These are phyloP conservation scores for Amiota communis DNA, from an alignment of 2,888 invertebrate genomes.

Conservation along the genomic window DNA sequence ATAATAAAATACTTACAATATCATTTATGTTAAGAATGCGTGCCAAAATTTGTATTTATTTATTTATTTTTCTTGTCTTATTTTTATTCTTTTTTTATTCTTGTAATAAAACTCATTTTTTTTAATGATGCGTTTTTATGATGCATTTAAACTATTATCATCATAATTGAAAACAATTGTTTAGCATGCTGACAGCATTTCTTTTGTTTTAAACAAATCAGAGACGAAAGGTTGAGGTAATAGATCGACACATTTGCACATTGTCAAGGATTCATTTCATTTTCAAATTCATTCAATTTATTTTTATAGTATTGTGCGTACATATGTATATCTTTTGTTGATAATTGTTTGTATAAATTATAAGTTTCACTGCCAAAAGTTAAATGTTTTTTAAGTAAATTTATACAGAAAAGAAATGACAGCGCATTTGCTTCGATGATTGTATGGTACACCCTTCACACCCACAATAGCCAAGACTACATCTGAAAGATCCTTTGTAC, in stretches of 20 bases:
- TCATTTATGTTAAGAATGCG: slow-evolving; percentile 3
- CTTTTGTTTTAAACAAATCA: slow-evolving; percentile 44
- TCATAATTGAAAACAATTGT: slow-evolving; percentile 59
- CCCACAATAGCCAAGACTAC: too few species aligned
- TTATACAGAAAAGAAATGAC: slow-evolving; percentile 43
- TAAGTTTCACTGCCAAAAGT: slow-evolving; percentile 50
- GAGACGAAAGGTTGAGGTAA: slow-evolving; percentile 30
- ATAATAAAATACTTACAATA: neutral
- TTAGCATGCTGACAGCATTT: slow-evolving; percentile 51
- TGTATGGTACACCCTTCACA: neutral
- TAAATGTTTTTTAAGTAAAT: slow-evolving; percentile 48
- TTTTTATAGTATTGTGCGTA: too few species aligned
- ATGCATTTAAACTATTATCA: slow-evolving; percentile 45
- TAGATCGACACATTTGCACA: slow-evolving; percentile 38
- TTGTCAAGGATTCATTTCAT: slow-evolving; percentile 61
- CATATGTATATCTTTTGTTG: slow-evolving; percentile 32
- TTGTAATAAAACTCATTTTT: neutral
- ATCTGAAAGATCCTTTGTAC: too few species aligned
- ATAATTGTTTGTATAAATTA: slow-evolving; percentile 39
- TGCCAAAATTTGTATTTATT: slow-evolving; percentile 35
- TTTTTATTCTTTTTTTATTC: neutral
- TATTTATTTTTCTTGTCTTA: slow-evolving; percentile 24
- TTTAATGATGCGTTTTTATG: slow-evolving; percentile 35
- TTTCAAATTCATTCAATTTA: neutral
- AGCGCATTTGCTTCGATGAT: neutral